Evolutionary conservation across 2,888 invertebrate species (phyloP).

Genomic region (Trisateles emortualis): DNA sequence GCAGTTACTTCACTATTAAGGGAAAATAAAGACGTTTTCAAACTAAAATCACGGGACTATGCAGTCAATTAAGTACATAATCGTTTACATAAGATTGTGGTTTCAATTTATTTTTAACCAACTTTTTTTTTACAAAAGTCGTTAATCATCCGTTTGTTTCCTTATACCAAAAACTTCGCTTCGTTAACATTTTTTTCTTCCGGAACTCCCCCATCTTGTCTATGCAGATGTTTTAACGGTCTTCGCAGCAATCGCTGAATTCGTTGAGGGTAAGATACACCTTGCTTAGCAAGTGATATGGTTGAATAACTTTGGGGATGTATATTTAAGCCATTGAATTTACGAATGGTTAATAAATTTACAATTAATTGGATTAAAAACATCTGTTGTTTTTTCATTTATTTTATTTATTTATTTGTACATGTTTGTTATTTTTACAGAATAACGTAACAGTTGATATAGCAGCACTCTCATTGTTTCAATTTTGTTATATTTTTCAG

Average conservation of each 20-base stretch:
- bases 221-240: conserved; percentile 51
- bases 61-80: no score
- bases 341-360: conserved; percentile 1
- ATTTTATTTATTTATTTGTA: no score
- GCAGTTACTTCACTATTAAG: no score
- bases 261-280: conserved; percentile 32
- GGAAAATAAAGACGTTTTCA: no score
- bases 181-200: conserved; percentile 4
- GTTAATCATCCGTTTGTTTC: not conserved
- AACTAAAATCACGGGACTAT: no score
- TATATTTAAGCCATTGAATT: conserved; percentile 3
- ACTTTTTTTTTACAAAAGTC: not conserved
- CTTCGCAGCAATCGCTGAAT: conserved; percentile 20
- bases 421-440: no score
- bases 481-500: no score
- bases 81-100: no score
- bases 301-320: conserved; percentile 35
- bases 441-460: no score
- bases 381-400: not conserved
- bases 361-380: not conserved
- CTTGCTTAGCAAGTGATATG: conserved; percentile 29
- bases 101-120: not conserved
- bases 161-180: not conserved
- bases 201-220: conserved; percentile 18
- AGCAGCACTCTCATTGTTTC: no score